phyloP scores from a whole-genome alignment of 1,140 invertebrate genomes.

The Halesus radiatus region DNA sequence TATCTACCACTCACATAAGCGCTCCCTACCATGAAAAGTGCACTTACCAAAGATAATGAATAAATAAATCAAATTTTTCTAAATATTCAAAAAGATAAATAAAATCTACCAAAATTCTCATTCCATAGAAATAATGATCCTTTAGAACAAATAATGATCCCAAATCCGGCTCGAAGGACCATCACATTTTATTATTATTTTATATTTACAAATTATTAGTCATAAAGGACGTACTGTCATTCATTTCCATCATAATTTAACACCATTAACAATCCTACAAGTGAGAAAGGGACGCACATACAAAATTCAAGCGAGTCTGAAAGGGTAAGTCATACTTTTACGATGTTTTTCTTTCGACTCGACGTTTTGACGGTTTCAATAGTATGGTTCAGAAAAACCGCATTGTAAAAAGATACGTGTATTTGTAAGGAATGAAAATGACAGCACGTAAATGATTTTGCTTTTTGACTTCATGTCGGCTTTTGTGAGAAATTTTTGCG shows the following conservation, averaged over 20 bases:
- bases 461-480: background rate
- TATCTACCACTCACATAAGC: too few species aligned
- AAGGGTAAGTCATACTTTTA: background rate
- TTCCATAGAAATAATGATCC: background rate
- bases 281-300: conserved; percentile 12
- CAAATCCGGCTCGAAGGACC: background rate
- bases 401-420: background rate
- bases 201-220: conserved; percentile 25
- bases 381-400: too few species aligned
- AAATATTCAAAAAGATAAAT: too few species aligned
- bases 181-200: background rate
- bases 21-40: too few species aligned
- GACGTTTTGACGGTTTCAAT: background rate
- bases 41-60: too few species aligned
- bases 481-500: background rate
- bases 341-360: conserved; percentile 19
- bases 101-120: background rate
- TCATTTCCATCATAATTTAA: conserved; percentile 15
- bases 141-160: background rate
- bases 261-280: background rate
- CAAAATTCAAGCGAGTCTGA: background rate
- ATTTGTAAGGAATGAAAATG: background rate
- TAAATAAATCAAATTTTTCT: too few species aligned
- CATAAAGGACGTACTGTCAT: conserved; percentile 6
- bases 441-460: background rate